Evolutionary conservation across 1,140 invertebrate genomes (phyloP), one percentile per base, ranked within the genome.

Genomic region (Glomeris maerens): DNA sequence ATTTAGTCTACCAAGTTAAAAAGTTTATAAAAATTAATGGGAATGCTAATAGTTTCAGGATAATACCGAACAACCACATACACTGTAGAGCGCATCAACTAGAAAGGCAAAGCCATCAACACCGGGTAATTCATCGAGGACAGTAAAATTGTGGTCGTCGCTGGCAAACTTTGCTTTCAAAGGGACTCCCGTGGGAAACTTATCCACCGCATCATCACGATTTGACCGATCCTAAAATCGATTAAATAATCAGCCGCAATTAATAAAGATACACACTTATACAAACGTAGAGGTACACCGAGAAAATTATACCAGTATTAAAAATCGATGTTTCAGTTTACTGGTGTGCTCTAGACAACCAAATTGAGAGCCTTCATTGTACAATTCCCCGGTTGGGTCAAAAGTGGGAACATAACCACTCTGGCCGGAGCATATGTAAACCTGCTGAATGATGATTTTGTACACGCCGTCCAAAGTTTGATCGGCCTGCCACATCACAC

Each of bases 91-190:
- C 23, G 69, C 66, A 47, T 72, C 67, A 3, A 69, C 64, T 53
- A 61, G 65, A 26, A 72, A 57, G 4, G 62, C 54, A 59, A 73
- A 73, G 21, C 70, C 71, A 61, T 73, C 71, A 14, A 67, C 64
- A n/a, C 69, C 68, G n/a, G 63, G 55, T 38, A 66, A 58, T 27
- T 56, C 45, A 23, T 59, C 49, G 23, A 72, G 28, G 38, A 47
- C 44, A 4, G 50, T 20, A 45, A 61, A 64, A 21, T 64, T 57
- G 2, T 59, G 52, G 17, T 59, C 51, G 21, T 68, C 61, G 25
- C 54, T 53, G 7, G 64, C 62, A 57, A 71, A 66, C 44, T 59
- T 52, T 2, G 71, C 69, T 46, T 70, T 59, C 52, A 73, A 64
- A 13, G 62, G 52, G 26, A 68, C 54, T 42, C 61, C 59, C 28